phyloP scores from a whole-genome alignment of 1,140 invertebrate species.

The Lordiphosa stackelbergi region DNA sequence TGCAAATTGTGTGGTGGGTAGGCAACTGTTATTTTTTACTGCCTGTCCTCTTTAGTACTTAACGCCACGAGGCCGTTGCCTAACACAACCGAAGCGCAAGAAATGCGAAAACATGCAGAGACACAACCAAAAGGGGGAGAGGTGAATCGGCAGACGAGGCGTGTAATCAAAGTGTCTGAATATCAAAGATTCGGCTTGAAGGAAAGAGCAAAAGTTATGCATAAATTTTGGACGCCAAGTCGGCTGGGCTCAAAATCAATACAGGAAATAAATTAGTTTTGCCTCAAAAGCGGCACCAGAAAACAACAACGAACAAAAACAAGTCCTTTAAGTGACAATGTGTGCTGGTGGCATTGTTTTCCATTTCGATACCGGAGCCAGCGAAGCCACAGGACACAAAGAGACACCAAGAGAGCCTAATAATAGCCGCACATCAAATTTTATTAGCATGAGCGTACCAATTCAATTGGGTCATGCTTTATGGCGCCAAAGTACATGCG shows the following conservation, averaged over 20 bases:
- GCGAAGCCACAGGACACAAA: constrained; percentile 19
- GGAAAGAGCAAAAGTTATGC: constrained; percentile 64
- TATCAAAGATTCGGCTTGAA: constrained; percentile 32
- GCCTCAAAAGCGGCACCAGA: constrained; percentile 36
- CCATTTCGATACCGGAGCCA: constrained; percentile 1
- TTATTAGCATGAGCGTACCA: constrained; percentile 68
- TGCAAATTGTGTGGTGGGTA: constrained; percentile 43
- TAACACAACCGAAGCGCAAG: constrained; percentile 63
- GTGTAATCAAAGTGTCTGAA: constrained; percentile 39
- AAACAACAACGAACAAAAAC: constrained; percentile 21
- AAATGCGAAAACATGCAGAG: constrained; percentile 67
- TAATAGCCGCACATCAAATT: constrained; percentile 72
- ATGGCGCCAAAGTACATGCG: constrained; percentile 34
- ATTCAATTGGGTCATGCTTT: constrained; percentile 73
- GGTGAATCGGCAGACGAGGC: constrained; percentile 40
- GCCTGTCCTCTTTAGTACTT: constrained; percentile 41
- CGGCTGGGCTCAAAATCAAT: constrained; percentile 51
- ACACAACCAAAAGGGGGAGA: constrained; percentile 9
- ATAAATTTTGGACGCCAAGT: constrained; percentile 48
- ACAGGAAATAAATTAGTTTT: constrained; percentile 73
- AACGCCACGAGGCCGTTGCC: constrained; percentile 56
- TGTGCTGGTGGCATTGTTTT: constrained; percentile 35
- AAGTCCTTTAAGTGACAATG: constrained; percentile 13
- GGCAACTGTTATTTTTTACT: constrained; percentile 1
- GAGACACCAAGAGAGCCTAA: constrained; percentile 48